Evolutionary conservation across 2,797 vertebrate genomes (phyloP), one percentile per base, ranked within the genome.

Genomic region (Hyperoplus immaculatus): DNA sequence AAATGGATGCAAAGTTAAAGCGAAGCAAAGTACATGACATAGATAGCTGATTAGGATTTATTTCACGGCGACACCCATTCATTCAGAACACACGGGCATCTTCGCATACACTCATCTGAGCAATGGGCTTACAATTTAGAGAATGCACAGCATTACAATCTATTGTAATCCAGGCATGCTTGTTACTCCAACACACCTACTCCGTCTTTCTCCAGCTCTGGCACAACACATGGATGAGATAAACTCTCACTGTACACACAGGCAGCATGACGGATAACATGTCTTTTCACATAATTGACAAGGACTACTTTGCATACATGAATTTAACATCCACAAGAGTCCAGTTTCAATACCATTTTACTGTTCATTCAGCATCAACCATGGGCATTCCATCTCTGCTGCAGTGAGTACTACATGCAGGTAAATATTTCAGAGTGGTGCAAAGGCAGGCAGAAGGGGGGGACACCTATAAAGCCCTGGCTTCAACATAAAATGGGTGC

Each of bases 401-500:
- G 81, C 87, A 76, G 84, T 29, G 29, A 29, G 29, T 68, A 72
- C 54, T 77, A 81, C 43, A 77, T 21, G 74, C 80, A 88, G 88
- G 89, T 90, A 76, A 81, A 90, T 87, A 84, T 84, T 86, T 86
- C 82, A 88, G 77, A 86, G 75, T 88, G 86, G 75, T 87, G 86
- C 84, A 89, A 91, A 90, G 80, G 81, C 71, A 90, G 54, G 64
- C 53, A 79, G 79, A 83, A 78, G 3, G 80, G 71, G 83, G 59
- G 69, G 80, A 79, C 78, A 85, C 82, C 77, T 83, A 77, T 79
- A 29, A 29, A 90, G 69, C 77, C 75, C 38, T 13, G 60, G 69
- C 81, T 87, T 92, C 72, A 76, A 80, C 75, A 89, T 90, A 90
- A 94, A 92, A 93, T 89, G 87, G 92, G 87, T 90, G 88, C 89